Percentiles rank a stretch among this genome's conserved stretches.
These are phyloP conservation scores for Ophion ventricosus DNA, from an alignment of 2,888 invertebrate genomes.

Conservation along the genomic window DNA sequence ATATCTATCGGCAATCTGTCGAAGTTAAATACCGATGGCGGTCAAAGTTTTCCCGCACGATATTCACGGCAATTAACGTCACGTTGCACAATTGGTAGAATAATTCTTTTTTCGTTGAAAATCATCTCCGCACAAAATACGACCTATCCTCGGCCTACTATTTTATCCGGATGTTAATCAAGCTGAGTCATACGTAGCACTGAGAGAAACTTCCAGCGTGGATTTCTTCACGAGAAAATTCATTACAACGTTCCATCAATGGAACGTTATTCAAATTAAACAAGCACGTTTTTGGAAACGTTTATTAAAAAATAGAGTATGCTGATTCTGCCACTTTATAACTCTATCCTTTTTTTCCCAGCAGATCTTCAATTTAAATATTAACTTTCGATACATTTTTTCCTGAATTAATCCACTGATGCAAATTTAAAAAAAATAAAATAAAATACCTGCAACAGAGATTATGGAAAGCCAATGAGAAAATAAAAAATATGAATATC, in stretches of 20 bases:
- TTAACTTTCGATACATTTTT: background rate
- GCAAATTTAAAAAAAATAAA: background rate
- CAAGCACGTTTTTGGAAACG: background rate
- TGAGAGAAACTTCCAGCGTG: background rate
- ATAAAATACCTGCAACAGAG: background rate
- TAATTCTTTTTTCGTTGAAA: background rate
- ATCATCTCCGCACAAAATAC: background rate
- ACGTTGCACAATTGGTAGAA: background rate
- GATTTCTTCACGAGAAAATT: constrained; percentile 19
- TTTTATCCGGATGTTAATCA: constrained; percentile 22
- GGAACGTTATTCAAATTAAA: background rate
- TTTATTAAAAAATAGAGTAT: background rate
- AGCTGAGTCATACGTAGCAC: background rate
- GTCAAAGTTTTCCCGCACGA: background rate
- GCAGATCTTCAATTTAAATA: background rate
- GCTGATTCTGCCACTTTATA: background rate
- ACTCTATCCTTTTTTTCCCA: background rate
- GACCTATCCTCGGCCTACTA: background rate
- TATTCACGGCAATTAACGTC: background rate
- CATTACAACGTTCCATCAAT: background rate
- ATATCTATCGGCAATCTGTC: constrained; percentile 13
- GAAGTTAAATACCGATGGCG: background rate
- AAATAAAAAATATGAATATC: background rate
- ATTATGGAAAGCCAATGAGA: background rate
- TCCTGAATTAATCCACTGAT: background rate